Conservation (phyloP, 1,140 invertebrate genomes). For the Drosophila guanche region DNA sequence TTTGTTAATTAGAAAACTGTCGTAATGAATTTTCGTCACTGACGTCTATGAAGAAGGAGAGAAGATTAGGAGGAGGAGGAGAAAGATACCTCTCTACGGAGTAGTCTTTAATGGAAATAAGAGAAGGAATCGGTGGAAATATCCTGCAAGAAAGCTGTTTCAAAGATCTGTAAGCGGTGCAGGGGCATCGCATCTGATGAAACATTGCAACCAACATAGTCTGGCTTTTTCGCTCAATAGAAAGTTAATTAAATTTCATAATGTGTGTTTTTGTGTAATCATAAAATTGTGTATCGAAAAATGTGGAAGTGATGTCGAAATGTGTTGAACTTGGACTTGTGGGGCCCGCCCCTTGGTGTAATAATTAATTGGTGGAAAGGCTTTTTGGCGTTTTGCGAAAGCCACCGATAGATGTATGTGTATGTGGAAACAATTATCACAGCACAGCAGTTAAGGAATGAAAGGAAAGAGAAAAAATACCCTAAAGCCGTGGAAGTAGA, state of each 20-base stretch:
- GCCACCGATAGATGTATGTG: constrained; percentile 3
- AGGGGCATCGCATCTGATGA: too few relatives aligned
- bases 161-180: too few relatives aligned
- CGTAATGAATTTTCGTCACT: constrained; percentile 48
- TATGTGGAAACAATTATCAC: constrained; percentile 39
- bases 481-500: constrained; percentile 34
- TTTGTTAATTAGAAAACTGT: constrained; percentile 64
- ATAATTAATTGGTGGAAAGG: constrained; percentile 61
- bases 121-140: too few relatives aligned
- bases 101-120: too few relatives aligned
- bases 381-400: constrained; percentile 27
- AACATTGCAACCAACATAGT: constrained; percentile 1
- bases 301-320: constrained; percentile 17
- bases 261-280: neutral
- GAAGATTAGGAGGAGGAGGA: neutral
- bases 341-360: constrained; percentile 48
- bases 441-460: constrained; percentile 23
- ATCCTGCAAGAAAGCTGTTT: too few relatives aligned
- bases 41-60: constrained; percentile 23
- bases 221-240: constrained; percentile 1
- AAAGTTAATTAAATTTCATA: constrained; percentile 44
- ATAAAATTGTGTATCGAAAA: constrained; percentile 13
- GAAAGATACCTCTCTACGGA: too few relatives aligned
- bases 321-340: constrained; percentile 36
- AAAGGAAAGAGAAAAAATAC: constrained; percentile 22